Conservation (phyloP, 2,888 invertebrate species). For the Noctua janthina region DNA sequence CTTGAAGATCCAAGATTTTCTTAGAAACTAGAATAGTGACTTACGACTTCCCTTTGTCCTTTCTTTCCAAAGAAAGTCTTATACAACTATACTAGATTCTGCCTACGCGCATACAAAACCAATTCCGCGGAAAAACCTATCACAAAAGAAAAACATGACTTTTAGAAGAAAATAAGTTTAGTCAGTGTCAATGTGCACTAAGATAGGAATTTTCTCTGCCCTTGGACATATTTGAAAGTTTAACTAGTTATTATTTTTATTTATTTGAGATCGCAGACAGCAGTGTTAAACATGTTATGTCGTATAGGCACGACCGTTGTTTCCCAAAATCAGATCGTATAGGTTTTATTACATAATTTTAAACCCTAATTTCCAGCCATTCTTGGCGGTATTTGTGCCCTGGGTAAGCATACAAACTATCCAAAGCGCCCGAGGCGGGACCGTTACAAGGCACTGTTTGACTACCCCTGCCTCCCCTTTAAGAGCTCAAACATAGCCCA, state of each 20-base stretch:
- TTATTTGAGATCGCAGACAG: not conserved
- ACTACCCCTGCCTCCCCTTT: constrained; percentile 36
- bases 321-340: not conserved
- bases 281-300: not conserved
- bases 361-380: constrained; percentile 1
- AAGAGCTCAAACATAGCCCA: constrained; percentile 51
- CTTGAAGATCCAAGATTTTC: not conserved
- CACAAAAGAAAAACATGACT: not conserved
- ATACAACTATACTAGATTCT: too few relatives aligned
- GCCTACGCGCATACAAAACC: not conserved
- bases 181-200: too few relatives aligned
- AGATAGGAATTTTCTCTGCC: not conserved
- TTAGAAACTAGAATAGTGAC: not conserved
- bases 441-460: constrained; percentile 55
- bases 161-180: not conserved
- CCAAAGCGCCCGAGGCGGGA: constrained; percentile 51
- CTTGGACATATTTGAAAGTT: not conserved
- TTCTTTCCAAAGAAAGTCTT: not conserved
- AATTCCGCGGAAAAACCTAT: not conserved
- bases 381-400: constrained; percentile 24
- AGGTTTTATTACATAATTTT: constrained; percentile 12
- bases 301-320: not conserved
- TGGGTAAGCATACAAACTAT: constrained; percentile 25
- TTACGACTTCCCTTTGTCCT: too few relatives aligned
- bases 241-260: not conserved